Conservation (phyloP, 2,797 vertebrate genomes). For the Okamejei kenojei region DNA sequence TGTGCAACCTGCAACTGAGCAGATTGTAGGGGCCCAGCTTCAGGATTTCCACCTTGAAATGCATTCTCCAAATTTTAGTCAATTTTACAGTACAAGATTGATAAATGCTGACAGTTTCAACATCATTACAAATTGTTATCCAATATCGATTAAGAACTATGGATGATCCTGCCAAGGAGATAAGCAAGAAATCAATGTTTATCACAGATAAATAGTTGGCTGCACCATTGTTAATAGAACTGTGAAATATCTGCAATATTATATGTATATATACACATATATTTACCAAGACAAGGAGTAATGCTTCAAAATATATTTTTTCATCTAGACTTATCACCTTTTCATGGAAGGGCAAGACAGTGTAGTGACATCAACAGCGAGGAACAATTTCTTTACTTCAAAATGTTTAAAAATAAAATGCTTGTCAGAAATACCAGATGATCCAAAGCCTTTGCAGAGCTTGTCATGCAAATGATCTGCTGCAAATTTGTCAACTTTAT, state of each 20-base stretch:
- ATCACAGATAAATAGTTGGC: slow-evolving; percentile 14
- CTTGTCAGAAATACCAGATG: slow-evolving; percentile 16
- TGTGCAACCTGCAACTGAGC: no score
- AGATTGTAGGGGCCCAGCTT: no score
- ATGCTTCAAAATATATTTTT: slow-evolving; percentile 7
- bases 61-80: no score
- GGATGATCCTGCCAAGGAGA: background rate
- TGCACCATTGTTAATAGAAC: background rate
- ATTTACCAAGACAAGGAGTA: background rate
- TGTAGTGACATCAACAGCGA: slow-evolving; percentile 16
- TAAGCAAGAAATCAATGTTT: background rate
- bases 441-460: slow-evolving; percentile 25
- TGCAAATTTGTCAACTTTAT: background rate
- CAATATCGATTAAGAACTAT: slow-evolving; percentile 17
- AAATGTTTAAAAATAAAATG: slow-evolving; percentile 24
- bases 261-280: background rate
- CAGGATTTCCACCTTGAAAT: no score
- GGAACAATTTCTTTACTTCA: slow-evolving; percentile 19
- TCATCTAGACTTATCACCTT: background rate
- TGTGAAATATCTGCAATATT: background rate
- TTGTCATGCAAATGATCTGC: slow-evolving; percentile 29
- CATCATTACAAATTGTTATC: no score
- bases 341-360: background rate
- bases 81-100: no score
- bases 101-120: no score